Evolutionary conservation across 2,113 vertebrate genomes (phyloP).

Genomic region (Garra rufa): DNA sequence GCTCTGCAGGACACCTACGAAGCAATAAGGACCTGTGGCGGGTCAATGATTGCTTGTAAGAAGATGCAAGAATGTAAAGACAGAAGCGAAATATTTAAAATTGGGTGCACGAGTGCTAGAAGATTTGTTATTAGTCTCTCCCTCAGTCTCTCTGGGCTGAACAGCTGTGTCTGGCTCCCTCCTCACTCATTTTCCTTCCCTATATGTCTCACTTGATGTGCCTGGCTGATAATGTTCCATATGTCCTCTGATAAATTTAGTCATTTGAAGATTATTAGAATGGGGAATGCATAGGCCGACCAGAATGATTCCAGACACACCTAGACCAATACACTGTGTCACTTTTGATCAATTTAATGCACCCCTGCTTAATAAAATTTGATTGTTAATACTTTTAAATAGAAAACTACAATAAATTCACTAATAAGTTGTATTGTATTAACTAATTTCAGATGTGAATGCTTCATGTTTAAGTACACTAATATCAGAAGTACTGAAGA

Average conservation of each 20-base stretch:
- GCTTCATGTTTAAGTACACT: neutral
- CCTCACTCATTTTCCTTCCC: conserved; percentile 60
- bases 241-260: conserved; percentile 61
- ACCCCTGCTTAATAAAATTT: no score
- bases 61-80: neutral
- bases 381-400: no score
- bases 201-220: conserved; percentile 62
- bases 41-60: neutral
- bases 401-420: neutral
- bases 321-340: conserved; percentile 1
- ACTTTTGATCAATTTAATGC: no score
- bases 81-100: neutral
- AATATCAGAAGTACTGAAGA: neutral
- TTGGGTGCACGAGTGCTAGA: neutral
- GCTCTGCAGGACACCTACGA: neutral
- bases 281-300: neutral
- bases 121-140: conserved; percentile 35
- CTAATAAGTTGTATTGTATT: neutral
- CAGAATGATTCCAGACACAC: conserved; percentile 28
- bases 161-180: conserved; percentile 41
- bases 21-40: neutral
- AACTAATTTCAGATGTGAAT: neutral
- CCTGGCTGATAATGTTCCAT: conserved; percentile 64
- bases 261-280: conserved; percentile 49
- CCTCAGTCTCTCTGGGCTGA: conserved; percentile 7